Conservation (phyloP, 2,888 invertebrate species). For the Catocala fraxini region DNA sequence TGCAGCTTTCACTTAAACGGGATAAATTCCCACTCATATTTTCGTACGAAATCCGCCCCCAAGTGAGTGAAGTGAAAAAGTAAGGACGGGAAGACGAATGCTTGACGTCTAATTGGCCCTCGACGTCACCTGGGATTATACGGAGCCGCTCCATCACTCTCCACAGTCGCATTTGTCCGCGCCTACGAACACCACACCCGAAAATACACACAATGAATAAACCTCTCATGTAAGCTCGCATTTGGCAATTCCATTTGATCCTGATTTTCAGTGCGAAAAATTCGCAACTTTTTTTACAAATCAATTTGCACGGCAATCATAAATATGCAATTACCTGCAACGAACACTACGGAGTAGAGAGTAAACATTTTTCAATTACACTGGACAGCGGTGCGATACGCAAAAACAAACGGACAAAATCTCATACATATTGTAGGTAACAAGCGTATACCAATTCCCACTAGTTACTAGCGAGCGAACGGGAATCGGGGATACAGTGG, state of each 20-base stretch:
- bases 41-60: constrained; percentile 55
- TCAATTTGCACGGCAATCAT: constrained; percentile 45
- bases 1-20: constrained; percentile 46
- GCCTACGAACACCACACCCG: constrained; percentile 58
- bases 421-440: constrained; percentile 82
- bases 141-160: constrained; percentile 70
- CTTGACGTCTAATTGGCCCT: constrained; percentile 80
- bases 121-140: constrained; percentile 78
- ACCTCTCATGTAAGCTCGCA: neutral
- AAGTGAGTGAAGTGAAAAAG: constrained; percentile 59
- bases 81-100: constrained; percentile 78
- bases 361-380: constrained; percentile 78
- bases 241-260: constrained; percentile 5
- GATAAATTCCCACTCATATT: constrained; percentile 62
- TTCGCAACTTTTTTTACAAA: constrained; percentile 42
- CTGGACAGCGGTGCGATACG: constrained; percentile 67
- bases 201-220: constrained; percentile 24
- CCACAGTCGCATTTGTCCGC: constrained; percentile 75
- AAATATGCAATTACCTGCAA: constrained; percentile 48
- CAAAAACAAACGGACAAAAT: constrained; percentile 82
- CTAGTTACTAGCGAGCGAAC: constrained; percentile 75
- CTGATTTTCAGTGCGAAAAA: constrained; percentile 11
- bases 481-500: constrained; percentile 60
- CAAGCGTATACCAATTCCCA: constrained; percentile 80
- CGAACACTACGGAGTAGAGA: constrained; percentile 39